Evolutionary conservation across 1,140 invertebrate genomes (phyloP).

Genomic region (Mya arenaria): DNA sequence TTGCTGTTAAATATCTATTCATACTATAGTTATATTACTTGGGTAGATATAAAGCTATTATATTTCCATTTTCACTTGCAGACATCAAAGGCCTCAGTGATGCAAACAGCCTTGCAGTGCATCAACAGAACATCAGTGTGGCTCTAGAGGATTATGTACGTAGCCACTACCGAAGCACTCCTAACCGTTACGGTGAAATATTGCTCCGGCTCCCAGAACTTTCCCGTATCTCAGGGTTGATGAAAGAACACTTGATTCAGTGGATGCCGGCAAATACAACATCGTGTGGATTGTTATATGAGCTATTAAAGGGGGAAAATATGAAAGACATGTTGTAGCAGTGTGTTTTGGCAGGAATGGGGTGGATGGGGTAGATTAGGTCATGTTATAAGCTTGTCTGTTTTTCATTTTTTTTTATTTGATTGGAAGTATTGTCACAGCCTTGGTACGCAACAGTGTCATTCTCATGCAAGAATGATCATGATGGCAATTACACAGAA

Average conservation of each 20-base stretch:
- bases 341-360: too few relatives aligned
- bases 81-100: conserved; percentile 96
- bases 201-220: conserved; percentile 96
- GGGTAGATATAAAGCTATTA: not conserved
- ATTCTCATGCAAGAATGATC: too few relatives aligned
- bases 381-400: too few relatives aligned
- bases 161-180: conserved; percentile 94
- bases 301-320: conserved; percentile 87
- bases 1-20: too few relatives aligned
- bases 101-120: conserved; percentile 93
- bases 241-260: conserved; percentile 87
- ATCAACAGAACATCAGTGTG: conserved; percentile 96
- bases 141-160: conserved; percentile 95
- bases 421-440: too few relatives aligned
- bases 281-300: conserved; percentile 97
- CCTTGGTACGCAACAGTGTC: too few relatives aligned
- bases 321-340: too few relatives aligned
- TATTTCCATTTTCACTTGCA: conserved; percentile 68
- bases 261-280: conserved; percentile 88
- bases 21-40: not conserved
- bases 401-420: too few relatives aligned
- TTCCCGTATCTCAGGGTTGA: conserved; percentile 95
- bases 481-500: too few relatives aligned
- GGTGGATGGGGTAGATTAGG: too few relatives aligned
- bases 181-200: conserved; percentile 97